Base-by-base conservation (phyloP, 1,140 invertebrate species). In the Pogonognathellus flavescens region DNA sequence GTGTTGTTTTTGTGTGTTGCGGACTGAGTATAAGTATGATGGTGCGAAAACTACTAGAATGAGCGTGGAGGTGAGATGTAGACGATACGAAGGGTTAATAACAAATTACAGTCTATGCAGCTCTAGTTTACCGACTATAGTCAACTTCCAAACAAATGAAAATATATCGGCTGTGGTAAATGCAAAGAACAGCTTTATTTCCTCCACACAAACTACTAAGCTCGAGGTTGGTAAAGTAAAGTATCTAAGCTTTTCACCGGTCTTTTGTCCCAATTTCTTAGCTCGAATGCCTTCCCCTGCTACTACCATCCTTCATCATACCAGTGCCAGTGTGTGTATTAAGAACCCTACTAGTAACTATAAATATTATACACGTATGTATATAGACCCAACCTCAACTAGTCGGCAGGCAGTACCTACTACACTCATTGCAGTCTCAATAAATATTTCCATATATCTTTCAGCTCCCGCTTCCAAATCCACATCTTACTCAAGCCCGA, bases 171-270 rank as follows among this genome's bases (percentile, higher is more conserved):
- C 70, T n/a, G 7, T 50, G 41, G 14, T 49, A 76, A 50, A 41
- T 76, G 41, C 70, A 76, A 41, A 76, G 70, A 76, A 76, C 70
- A 76, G 66, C 66, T 72, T 72, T 72, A 72, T 72, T 72, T 72
- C 41, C 31, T 72, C n/a, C 41, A 2, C 70, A 70, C 66, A 70
- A 70, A 70, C 66, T 70, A 7, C 62, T 66, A 66, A 66, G 62
- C 62, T 66, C 62, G 20, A 66, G 10, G 18, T 60, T 55, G 10
- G 62, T 31, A 50, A 76, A 41, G 9, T 16, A 72, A 72, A 49
- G 3, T 10, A 14, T 8, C 66, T 18, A 50, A 16, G 66, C 66
- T 72, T 18, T 49, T 49, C 66, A 72, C 66, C 66, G 41, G 13
- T 31, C 25, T 50, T 76, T 76, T 76, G 16, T 76, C 31, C 41